phyloP scores from a whole-genome alignment of 2,113 vertebrate genomes.

The Brachirus orientalis region DNA sequence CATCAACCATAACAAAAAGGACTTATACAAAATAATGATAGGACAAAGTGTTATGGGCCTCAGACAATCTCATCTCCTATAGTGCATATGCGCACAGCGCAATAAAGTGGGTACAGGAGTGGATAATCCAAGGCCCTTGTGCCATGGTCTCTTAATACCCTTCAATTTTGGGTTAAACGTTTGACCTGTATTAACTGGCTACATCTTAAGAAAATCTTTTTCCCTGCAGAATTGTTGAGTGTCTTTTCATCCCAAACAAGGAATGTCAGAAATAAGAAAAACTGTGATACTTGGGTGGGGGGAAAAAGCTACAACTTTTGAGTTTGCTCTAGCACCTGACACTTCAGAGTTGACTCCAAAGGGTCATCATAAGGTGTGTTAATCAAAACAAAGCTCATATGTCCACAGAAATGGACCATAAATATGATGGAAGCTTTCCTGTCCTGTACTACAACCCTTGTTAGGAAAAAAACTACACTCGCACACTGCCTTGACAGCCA shows the following conservation, averaged over 20 bases:
- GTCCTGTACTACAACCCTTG: slow-evolving; percentile 29
- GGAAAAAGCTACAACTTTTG: slow-evolving; percentile 59
- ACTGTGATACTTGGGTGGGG: slow-evolving; percentile 24
- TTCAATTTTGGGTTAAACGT: slow-evolving; percentile 68
- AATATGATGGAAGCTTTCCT: slow-evolving; percentile 47
- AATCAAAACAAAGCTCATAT: slow-evolving; percentile 27
- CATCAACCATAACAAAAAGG: slow-evolving; percentile 64
- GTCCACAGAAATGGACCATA: slow-evolving; percentile 69
- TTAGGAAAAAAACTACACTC: slow-evolving; percentile 52
- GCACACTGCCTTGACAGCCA: slow-evolving; percentile 70
- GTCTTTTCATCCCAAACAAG: slow-evolving; percentile 61
- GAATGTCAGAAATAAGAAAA: slow-evolving; percentile 12
- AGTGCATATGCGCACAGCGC: slow-evolving; percentile 86
- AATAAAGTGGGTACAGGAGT: slow-evolving; percentile 77
- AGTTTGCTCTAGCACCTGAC: slow-evolving; percentile 70
- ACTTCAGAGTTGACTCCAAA: slow-evolving; percentile 40
- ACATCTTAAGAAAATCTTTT: slow-evolving; percentile 61
- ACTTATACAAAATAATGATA: slow-evolving; percentile 72
- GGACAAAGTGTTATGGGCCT: slow-evolving; percentile 69
- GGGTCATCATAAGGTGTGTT: slow-evolving; percentile 8
- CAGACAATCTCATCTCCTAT: slow-evolving; percentile 70
- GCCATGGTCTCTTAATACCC: slow-evolving; percentile 71
- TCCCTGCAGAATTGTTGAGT: slow-evolving; percentile 79
- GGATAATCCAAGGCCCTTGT: slow-evolving; percentile 64
- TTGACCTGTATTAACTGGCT: slow-evolving; percentile 59